A percentile compares a stretch with the other conserved stretches of the same genome.
Conservation (phyloP, 2,113 vertebrate genomes). For the Anthoscopus minutus region DNA sequence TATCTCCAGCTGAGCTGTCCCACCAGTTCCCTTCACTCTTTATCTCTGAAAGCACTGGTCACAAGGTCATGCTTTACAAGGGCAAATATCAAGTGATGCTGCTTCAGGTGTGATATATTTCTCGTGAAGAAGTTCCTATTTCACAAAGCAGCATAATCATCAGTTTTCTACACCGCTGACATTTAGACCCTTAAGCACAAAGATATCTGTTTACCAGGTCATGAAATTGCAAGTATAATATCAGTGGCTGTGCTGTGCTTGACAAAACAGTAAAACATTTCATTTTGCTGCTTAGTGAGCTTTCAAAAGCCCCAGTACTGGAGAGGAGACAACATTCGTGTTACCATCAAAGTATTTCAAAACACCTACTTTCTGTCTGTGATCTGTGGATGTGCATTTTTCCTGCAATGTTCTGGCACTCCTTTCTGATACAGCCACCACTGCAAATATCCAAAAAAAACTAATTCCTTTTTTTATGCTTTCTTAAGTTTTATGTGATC, state of each 20-base stretch:
- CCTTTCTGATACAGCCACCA: background rate
- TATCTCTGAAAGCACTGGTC: background rate
- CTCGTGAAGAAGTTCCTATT: background rate
- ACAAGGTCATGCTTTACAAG: background rate
- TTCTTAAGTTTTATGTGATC: background rate
- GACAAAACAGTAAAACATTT: background rate
- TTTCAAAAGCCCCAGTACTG: background rate
- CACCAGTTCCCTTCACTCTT: background rate
- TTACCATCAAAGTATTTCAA: background rate
- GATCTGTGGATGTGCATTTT: background rate
- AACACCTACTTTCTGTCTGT: background rate
- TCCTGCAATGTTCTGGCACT: background rate
- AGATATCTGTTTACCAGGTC: slow-evolving; percentile 44
- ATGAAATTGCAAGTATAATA: slow-evolving; percentile 53
- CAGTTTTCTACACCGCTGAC: slow-evolving; percentile 8
- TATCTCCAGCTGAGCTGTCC: background rate
- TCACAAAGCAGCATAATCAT: slow-evolving; percentile 13
- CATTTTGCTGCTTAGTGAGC: slow-evolving; percentile 45
- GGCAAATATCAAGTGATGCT: slow-evolving; percentile 7
- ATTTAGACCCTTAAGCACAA: slow-evolving; percentile 15
- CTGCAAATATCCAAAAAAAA: background rate
- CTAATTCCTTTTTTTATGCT: background rate
- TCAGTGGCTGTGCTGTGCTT: slow-evolving; percentile 5
- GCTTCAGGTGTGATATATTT: background rate
- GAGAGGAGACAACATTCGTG: background rate